Base-by-base conservation (phyloP, 2,797 vertebrate species). In the Sitta carolinensis region DNA sequence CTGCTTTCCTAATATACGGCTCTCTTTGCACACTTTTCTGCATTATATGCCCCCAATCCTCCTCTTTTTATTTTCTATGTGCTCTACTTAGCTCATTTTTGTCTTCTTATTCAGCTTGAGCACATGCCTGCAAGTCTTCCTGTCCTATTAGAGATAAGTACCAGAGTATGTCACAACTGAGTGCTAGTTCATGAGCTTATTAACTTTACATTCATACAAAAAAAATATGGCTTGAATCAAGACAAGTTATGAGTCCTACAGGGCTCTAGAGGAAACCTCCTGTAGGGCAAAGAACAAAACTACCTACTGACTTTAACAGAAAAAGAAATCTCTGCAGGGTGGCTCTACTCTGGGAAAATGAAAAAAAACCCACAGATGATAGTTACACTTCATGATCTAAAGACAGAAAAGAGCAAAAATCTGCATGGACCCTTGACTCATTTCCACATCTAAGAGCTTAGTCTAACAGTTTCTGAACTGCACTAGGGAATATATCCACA, bases 391-490 rank as follows among this genome's bases (percentile, higher is more conserved):
- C 16, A 69, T 16, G 66, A 90, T 89, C 84, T 88, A 81, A 95
- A 78, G 90, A 70, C 45, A 67, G 61, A 73, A 82, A 83, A 81
- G 43, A 84, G 29, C 25, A 75, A 93, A 94, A 95, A 95, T 93
- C 94, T 81, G 76, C 92, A 90, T 75, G 94, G 96, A 83, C 85
- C 67, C 45, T 89, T 55, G 25, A 80, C 73, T 95, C 67, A 93
- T 84, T 96, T 96, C 73, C 73, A 90, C 81, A 92, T 89, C 70
- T 89, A 75, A 92, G 80, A 82, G 74, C 48, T 94, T 48, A 93
- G 76, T 52, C 70, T 84, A 92, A 86, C 32, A 73, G 89, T 7
- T 72, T 86, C 86, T 94, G 77, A 87, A 76, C 70, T 38, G 45
- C 62, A 55, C 59, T n/a, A 72, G 70, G 59, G 75, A 87, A 94